phyloP scores from a whole-genome alignment of 2,113 vertebrate species.

The Neolamprologus ventralis region DNA sequence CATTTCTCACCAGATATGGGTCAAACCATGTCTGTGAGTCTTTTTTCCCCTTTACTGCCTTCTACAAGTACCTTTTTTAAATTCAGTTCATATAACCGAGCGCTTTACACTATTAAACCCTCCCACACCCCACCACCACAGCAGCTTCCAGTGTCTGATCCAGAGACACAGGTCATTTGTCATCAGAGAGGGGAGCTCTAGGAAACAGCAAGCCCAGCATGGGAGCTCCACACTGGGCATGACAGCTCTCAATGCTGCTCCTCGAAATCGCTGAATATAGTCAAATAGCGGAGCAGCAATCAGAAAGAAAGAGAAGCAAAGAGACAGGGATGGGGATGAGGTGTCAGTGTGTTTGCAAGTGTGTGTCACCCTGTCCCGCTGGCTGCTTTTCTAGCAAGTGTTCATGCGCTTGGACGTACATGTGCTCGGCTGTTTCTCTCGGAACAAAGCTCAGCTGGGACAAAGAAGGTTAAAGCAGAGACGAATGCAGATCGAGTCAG shows the following conservation, averaged over 20 bases:
- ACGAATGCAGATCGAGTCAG: not conserved
- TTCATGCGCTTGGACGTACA: not conserved
- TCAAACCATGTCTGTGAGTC: not conserved
- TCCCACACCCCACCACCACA: conserved; percentile 40
- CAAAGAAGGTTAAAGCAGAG: conserved; percentile 18
- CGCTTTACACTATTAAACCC: conserved; percentile 65
- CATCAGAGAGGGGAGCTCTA: conserved; percentile 51
- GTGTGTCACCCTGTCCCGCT: not conserved
- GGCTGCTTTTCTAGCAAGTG: not conserved
- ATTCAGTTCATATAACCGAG: conserved; percentile 55
- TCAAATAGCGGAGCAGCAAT: conserved; percentile 12
- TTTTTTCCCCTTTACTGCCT: not conserved
- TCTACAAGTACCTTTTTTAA: conserved; percentile 28
- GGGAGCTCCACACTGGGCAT: conserved; percentile 22
- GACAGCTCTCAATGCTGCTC: conserved; percentile 30
- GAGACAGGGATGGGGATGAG: not conserved
- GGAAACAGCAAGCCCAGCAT: conserved; percentile 57
- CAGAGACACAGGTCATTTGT: conserved; percentile 67
- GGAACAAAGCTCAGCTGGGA: not conserved
- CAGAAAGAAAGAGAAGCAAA: not conserved
- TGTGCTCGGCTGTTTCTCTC: not conserved
- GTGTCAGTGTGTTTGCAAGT: conserved; percentile 8
- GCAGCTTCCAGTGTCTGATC: conserved; percentile 54
- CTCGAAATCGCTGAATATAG: conserved; percentile 31
- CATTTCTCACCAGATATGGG: conserved; percentile 17